A percentile compares a stretch with the other conserved stretches of the same genome.
phyloP scores from a whole-genome alignment of 2,113 vertebrate genomes.

The Ammodramus savannarum region DNA sequence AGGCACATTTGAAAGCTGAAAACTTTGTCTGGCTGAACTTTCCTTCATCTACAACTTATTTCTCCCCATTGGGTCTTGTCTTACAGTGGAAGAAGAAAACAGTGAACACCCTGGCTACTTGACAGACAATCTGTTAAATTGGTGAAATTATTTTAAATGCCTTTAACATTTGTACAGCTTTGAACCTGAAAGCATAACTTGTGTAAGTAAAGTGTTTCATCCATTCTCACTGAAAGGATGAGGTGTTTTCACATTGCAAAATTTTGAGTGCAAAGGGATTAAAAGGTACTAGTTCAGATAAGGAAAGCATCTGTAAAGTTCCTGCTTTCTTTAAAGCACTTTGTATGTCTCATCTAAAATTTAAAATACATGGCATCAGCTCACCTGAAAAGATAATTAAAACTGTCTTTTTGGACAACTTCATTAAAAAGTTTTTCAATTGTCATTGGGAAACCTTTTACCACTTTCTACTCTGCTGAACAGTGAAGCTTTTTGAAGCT shows the following conservation, averaged over 20 bases:
- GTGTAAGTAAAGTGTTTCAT: neutral
- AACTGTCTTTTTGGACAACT: neutral
- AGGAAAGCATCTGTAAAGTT: neutral
- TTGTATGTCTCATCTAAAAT: neutral
- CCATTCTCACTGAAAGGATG: neutral
- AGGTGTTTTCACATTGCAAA: neutral
- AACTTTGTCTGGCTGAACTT: neutral
- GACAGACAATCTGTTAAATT: constrained; percentile 43
- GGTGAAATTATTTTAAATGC: constrained; percentile 45
- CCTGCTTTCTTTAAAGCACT: neutral
- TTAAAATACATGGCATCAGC: neutral
- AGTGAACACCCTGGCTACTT: constrained; percentile 47
- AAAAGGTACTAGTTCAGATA: neutral
- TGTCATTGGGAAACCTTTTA: neutral
- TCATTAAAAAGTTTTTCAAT: neutral
- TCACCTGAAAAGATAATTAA: neutral
- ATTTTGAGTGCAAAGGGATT: neutral
- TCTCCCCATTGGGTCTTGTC: neutral
- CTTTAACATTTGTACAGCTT: neutral
- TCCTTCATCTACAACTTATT: neutral
- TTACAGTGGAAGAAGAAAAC: constrained; percentile 63
- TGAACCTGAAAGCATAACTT: neutral
- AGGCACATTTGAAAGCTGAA: neutral
- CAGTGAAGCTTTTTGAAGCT: neutral
- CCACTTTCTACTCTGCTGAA: neutral